phyloP scores from a whole-genome alignment of 1,140 invertebrate species.

The Drosophila albomicans region DNA sequence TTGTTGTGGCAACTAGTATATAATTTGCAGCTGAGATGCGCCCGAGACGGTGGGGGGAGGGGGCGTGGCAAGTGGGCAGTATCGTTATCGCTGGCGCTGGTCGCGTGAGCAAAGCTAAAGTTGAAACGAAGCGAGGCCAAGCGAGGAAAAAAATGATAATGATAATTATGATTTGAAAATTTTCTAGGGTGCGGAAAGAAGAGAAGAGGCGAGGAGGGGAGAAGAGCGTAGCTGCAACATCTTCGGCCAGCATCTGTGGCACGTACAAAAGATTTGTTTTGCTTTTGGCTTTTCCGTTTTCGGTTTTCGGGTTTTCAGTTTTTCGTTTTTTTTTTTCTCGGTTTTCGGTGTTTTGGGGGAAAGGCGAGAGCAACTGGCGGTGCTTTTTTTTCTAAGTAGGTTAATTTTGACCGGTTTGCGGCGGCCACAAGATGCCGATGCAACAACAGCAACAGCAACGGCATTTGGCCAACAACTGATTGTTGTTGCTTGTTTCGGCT shows the following conservation, averaged over 20 bases:
- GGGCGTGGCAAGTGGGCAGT: not conserved
- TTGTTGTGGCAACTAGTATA: no score
- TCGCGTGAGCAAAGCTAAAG: conserved; percentile 21
- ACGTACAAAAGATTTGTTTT: conserved; percentile 69
- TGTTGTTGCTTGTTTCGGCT: conserved; percentile 22
- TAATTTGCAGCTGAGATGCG: not conserved
- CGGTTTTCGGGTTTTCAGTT: conserved; percentile 12
- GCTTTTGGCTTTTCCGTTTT: conserved; percentile 29
- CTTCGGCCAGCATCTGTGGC: conserved; percentile 58
- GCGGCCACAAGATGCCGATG: conserved; percentile 43
- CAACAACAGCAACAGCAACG: conserved; percentile 41
- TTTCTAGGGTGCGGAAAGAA: not conserved
- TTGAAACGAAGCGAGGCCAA: conserved; percentile 8
- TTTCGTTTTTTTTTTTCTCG: conserved; percentile 21
- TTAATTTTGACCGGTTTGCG: conserved; percentile 81
- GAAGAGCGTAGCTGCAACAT: not conserved
- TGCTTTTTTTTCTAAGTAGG: conserved; percentile 65
- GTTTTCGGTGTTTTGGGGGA: conserved; percentile 33
- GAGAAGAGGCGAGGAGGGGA: not conserved
- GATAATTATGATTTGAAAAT: conserved; percentile 29
- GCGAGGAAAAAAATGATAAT: not conserved
- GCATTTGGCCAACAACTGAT: conserved; percentile 65
- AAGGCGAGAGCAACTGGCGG: conserved; percentile 62
- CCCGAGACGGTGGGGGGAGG: no score
- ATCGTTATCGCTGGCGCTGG: conserved; percentile 10